Evolutionary conservation across 2,113 vertebrate genomes (phyloP).

Genomic region (Sorex fumeus): DNA sequence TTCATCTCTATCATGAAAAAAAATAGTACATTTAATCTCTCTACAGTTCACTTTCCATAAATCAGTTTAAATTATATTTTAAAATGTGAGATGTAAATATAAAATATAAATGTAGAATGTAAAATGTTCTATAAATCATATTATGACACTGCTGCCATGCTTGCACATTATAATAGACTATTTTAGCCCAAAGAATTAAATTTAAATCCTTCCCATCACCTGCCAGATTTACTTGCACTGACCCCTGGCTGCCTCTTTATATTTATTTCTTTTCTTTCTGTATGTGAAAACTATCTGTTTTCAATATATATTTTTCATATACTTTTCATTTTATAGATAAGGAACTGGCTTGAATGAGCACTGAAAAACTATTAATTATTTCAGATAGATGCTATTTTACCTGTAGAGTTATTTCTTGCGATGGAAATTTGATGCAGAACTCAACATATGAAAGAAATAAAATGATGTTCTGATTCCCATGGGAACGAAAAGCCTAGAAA

Average conservation of each 20-base stretch:
- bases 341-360: not conserved
- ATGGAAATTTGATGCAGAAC: not conserved
- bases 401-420: not conserved
- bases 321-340: not conserved
- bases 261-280: not conserved
- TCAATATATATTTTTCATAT: not conserved
- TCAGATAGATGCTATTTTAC: not conserved
- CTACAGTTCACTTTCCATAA: not conserved
- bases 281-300: not conserved
- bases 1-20: not conserved
- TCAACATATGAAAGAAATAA: not conserved
- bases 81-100: constrained; percentile 21
- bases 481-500: not conserved
- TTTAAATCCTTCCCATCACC: not conserved
- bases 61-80: constrained; percentile 33
- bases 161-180: not conserved
- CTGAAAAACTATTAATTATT: not conserved
- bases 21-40: not conserved
- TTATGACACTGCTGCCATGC: not conserved
- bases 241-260: not conserved
- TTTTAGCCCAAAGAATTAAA: not conserved
- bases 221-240: not conserved
- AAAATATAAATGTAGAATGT: constrained; percentile 7
- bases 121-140: not conserved
- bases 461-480: not conserved